Conservation (phyloP, 2,113 vertebrate genomes). For the Salvelinus sp. region DNA sequence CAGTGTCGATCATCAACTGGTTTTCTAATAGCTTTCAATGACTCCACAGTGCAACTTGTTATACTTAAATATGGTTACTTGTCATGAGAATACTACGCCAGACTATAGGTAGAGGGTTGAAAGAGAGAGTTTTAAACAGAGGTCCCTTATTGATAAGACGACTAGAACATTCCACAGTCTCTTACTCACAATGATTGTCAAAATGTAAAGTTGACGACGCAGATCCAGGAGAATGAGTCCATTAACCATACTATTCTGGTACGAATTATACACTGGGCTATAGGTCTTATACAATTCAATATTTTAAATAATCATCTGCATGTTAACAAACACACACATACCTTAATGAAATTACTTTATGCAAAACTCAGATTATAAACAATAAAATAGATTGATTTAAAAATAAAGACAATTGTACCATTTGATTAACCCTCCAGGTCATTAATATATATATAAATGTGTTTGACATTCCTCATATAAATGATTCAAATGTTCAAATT, state of each 20-base stretch:
- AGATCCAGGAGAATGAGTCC: constrained; percentile 3
- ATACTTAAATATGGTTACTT: not conserved
- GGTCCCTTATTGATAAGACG: constrained; percentile 1
- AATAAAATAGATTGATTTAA: constrained; percentile 60
- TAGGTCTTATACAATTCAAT: constrained; percentile 35
- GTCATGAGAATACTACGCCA: not conserved
- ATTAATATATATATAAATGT: constrained; percentile 30
- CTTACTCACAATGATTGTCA: constrained; percentile 53
- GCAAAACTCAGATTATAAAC: constrained; percentile 60
- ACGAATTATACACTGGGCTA: constrained; percentile 21
- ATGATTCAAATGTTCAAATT: constrained; percentile 21
- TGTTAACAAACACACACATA: constrained; percentile 38
- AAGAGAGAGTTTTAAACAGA: constrained; percentile 5
- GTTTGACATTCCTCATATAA: constrained; percentile 58
- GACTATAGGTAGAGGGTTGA: not conserved
- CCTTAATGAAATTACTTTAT: constrained; percentile 48
- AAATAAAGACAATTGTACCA: constrained; percentile 58
- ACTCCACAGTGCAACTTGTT: not conserved
- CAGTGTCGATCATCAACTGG: constrained; percentile 7
- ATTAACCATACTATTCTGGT: constrained; percentile 12
- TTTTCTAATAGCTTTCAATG: constrained; percentile 7
- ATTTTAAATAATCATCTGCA: constrained; percentile 45
- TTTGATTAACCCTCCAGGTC: constrained; percentile 23
- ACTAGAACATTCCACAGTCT: constrained; percentile 32
- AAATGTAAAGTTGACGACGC: constrained; percentile 32